These are phyloP conservation scores for Mesocricetus auratus DNA, from an alignment of 2,113 vertebrate species.

Conservation along the genomic window DNA sequence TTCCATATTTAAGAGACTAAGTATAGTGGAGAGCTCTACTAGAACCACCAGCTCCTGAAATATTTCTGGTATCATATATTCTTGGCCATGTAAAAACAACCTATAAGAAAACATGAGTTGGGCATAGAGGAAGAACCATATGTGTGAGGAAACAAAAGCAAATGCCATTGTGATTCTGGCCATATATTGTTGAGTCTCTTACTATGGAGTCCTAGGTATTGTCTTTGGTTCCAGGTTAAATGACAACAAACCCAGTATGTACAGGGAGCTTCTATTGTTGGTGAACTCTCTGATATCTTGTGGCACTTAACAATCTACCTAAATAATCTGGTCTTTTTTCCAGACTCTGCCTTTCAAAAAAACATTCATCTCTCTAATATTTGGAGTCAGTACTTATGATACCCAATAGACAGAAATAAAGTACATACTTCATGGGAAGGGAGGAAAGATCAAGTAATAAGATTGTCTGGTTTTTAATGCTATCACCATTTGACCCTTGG, in stretches of 20 bases:
- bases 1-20: background rate
- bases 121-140: background rate
- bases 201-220: background rate
- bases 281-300: background rate
- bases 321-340: background rate
- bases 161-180: background rate
- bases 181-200: background rate
- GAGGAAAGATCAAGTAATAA: background rate
- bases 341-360: background rate
- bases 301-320: background rate
- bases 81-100: slow-evolving; percentile 20
- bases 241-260: background rate
- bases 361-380: background rate
- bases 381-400: slow-evolving; percentile 36
- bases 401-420: background rate
- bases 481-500: background rate
- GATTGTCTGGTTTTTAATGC: slow-evolving; percentile 48
- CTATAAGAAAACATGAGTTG: slow-evolving; percentile 48
- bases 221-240: background rate
- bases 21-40: background rate
- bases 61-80: slow-evolving; percentile 28
- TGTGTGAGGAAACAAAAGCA: background rate
- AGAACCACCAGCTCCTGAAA: background rate
- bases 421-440: background rate
- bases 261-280: background rate